phyloP scores from a whole-genome alignment of 2,797 vertebrate genomes.

The Pipistrellus pygmaeus region DNA sequence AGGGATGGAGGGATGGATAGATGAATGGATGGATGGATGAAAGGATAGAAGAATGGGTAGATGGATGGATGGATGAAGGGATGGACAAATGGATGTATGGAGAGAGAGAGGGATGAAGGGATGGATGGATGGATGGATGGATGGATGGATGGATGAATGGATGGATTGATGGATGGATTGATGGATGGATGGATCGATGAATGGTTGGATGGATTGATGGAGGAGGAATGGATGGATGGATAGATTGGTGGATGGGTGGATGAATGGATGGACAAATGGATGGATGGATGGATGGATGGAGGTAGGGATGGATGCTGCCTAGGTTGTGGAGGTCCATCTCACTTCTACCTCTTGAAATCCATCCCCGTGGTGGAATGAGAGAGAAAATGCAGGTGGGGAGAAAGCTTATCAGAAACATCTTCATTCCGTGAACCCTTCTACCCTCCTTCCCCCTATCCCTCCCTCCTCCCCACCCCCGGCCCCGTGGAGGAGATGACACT shows the following conservation, averaged over 20 bases:
- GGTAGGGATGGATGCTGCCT: neutral
- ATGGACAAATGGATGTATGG: too few species aligned
- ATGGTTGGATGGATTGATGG: too few species aligned
- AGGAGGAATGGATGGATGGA: too few species aligned
- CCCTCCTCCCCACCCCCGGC: too few species aligned
- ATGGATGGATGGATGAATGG: neutral
- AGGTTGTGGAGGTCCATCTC: neutral
- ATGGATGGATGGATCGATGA: neutral
- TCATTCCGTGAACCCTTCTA: neutral
- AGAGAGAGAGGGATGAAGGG: too few species aligned
- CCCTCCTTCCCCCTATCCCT: neutral
- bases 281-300: too few species aligned
- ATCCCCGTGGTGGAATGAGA: neutral
- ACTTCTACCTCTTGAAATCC: neutral
- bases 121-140: too few species aligned
- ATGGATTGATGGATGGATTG: too few species aligned
- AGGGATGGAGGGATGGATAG: too few species aligned
- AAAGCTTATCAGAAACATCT: neutral
- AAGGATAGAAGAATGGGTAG: neutral
- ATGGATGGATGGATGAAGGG: too few species aligned
- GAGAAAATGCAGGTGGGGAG: neutral
- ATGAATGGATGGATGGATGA: too few species aligned
- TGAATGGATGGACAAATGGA: fast-evolving
- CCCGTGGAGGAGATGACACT: fast-evolving
- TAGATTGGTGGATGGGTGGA: fast-evolving